Evolutionary conservation across 2,888 invertebrate genomes (phyloP), one percentile per base, ranked within the genome.

Genomic region (Lacanobia wlatinum): DNA sequence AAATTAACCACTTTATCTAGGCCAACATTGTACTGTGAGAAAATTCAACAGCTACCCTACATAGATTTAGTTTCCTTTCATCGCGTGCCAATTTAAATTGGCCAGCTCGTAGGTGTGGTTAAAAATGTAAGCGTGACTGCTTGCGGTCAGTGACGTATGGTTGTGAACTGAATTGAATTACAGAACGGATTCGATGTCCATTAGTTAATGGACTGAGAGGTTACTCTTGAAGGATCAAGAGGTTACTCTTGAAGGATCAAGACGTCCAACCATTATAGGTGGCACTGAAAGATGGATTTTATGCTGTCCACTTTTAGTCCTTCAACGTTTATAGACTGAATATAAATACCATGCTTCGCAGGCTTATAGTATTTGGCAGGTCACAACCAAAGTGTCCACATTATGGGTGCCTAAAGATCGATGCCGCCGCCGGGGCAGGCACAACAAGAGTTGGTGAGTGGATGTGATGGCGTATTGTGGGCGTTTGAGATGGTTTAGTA

Each of bases 91-190:
- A 64, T 60, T 64, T 71, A 59, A 64, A 72, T 72, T 63, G 77
- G 60, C 34, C 4, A 40, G 55, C 6, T 63, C 50, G 72, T 52
- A 72, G 72, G 76, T 72, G 72, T 72, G 64, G 64, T 78, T 79
- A 74, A 79, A 78, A 78, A 78, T 78, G 64, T 61, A 78, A 74
- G 78, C 74, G 50, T 56, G 56, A 61, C 69, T 46, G 50, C 23
- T 58, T 48, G 50, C 50, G 68, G 68, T 38, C 79, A 59, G 55
- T 63, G 55, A 68, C 46, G 50, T 63, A 78, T 28, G 50, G 43
- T 55, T 50, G 58, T 50, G 50, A 28, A 60, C 55, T 43, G 43
- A 73, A 78, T 79, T 67, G 10, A 73, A 78, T 79, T 78, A 52
- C 43, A 74, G 16, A 38, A 52, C 12, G 50, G 21, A 56, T 50